A percentile compares a stretch with the other conserved stretches of the same genome.
These are phyloP conservation scores for Gila orcuttii DNA, from an alignment of 2,113 vertebrate species.

Conservation along the genomic window DNA sequence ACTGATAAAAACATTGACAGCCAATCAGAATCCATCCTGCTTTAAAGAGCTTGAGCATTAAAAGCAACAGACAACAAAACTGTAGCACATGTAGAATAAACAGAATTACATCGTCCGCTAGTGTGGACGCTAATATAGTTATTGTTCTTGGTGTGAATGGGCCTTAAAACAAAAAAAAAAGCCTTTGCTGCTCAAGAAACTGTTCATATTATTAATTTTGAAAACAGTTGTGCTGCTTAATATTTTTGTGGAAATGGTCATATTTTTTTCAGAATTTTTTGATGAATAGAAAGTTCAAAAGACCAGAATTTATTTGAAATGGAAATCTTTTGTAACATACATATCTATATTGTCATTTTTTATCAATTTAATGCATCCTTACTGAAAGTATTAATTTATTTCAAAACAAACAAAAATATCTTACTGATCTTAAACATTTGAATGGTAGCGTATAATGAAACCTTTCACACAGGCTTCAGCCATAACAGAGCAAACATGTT, in stretches of 20 bases:
- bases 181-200: no score
- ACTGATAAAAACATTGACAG: no score
- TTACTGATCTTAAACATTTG: background rate
- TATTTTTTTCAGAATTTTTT: background rate
- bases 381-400: background rate
- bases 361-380: background rate
- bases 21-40: no score
- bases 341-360: background rate
- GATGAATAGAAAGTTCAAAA: background rate
- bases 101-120: no score
- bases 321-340: background rate
- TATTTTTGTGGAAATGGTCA: background rate
- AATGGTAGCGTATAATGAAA: background rate
- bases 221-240: background rate
- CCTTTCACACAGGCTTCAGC: background rate
- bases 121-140: no score
- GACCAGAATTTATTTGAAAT: background rate
- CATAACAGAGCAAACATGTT: background rate
- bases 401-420: background rate
- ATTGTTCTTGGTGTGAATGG: no score
- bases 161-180: no score
- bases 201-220: no score
- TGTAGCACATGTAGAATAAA: no score
- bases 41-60: no score
- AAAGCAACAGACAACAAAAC: no score